Evolutionary conservation across 2,888 invertebrate genomes (phyloP).

Genomic region (Cantharis rufa): DNA sequence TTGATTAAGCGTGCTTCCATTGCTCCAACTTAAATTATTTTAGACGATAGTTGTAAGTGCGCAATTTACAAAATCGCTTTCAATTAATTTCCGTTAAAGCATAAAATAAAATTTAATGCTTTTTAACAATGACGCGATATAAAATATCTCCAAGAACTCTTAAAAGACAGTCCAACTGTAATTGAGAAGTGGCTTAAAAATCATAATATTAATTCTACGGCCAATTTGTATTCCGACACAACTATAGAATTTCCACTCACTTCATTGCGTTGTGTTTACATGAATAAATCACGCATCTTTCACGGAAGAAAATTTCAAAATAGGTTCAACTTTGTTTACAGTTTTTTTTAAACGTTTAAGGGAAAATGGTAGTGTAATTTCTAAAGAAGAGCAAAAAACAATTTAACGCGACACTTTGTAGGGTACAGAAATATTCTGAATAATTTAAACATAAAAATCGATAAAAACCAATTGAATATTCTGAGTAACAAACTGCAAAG

Average conservation of each 20-base stretch:
- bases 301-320: not conserved
- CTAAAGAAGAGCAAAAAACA: not conserved
- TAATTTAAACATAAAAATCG: slow-evolving; percentile 29
- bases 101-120: not conserved
- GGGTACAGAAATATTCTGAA: slow-evolving; percentile 22
- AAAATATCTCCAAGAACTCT: not conserved
- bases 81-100: not conserved
- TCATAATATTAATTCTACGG: not conserved
- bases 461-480: slow-evolving; percentile 30
- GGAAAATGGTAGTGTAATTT: not conserved
- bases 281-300: not conserved
- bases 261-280: not conserved
- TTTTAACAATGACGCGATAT: not conserved
- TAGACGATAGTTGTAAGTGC: slow-evolving; percentile 18
- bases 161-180: not conserved
- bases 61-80: not conserved
- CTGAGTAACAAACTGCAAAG: slow-evolving; percentile 33
- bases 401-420: slow-evolving; percentile 14
- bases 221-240: not conserved
- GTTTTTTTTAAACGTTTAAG: not conserved
- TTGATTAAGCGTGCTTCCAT: slow-evolving; percentile 2
- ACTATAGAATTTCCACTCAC: not conserved
- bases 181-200: not conserved
- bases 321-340: not conserved
- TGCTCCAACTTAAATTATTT: slow-evolving; percentile 6